Evolutionary conservation across 2,888 invertebrate genomes (phyloP).

Genomic region (Limnephilus lunatus): DNA sequence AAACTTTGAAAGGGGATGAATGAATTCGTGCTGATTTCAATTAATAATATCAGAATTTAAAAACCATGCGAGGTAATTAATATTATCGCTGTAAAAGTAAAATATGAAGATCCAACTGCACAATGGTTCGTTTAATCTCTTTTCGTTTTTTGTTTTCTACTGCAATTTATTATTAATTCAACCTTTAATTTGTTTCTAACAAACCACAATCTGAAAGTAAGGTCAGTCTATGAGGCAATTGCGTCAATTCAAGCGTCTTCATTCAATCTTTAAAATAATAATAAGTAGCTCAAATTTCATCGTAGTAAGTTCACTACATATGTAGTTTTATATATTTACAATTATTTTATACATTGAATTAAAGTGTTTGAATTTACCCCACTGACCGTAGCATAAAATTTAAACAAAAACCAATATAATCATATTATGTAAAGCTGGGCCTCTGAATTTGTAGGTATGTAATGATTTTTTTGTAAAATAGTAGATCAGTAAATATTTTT

Average conservation of each 20-base stretch:
- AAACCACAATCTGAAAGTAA: neutral
- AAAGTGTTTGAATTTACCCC: neutral
- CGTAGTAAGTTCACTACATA: no score
- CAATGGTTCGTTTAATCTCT: neutral
- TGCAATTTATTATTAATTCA: neutral
- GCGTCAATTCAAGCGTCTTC: no score
- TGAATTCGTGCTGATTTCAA: neutral
- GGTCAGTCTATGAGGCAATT: neutral
- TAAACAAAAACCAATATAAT: neutral
- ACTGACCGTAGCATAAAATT: neutral
- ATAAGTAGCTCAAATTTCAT: no score
- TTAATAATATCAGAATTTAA: neutral
- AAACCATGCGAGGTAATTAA: neutral
- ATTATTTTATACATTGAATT: neutral
- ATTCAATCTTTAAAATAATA: no score
- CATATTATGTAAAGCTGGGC: neutral
- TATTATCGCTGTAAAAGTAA: neutral
- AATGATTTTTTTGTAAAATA: neutral
- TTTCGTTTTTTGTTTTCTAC: neutral
- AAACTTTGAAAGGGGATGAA: constrained; percentile 8
- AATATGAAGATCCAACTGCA: neutral
- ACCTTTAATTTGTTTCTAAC: neutral
- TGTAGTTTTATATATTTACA: no score
- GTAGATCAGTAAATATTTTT: neutral
- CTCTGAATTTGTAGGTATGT: neutral